Evolutionary conservation across 1,140 invertebrate species (phyloP).

Genomic region (Scaptomyza montana): DNA sequence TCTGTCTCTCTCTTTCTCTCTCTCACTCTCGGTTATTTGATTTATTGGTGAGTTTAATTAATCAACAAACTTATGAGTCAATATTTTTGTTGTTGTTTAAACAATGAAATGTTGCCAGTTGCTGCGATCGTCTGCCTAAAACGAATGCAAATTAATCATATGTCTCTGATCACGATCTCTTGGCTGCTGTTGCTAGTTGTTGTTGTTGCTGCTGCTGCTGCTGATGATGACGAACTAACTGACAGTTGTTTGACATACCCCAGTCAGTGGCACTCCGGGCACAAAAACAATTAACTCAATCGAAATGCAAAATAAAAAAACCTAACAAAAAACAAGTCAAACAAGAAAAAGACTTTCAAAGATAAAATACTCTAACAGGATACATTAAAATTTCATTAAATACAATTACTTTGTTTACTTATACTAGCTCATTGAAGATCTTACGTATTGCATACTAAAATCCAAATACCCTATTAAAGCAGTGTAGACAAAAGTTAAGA

Average conservation of each 20-base stretch:
- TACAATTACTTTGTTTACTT: too few species aligned
- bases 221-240: constrained; percentile 75
- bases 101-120: constrained; percentile 50
- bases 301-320: constrained; percentile 63
- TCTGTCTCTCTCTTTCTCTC: constrained; percentile 22
- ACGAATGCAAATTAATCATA: constrained; percentile 78
- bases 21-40: constrained; percentile 47
- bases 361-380: background rate
- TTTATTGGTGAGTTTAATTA: constrained; percentile 80
- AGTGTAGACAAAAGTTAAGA: constrained; percentile 1
- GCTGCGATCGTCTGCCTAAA: constrained; percentile 41
- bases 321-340: constrained; percentile 2
- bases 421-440: too few species aligned
- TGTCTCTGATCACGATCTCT: constrained; percentile 58
- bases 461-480: too few species aligned
- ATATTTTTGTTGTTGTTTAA: constrained; percentile 66
- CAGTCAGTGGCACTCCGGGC: constrained; percentile 67
- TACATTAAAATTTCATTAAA: background rate
- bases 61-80: constrained; percentile 78
- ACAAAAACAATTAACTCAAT: constrained; percentile 77
- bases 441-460: too few species aligned
- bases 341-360: background rate
- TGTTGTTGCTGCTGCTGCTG: constrained; percentile 34
- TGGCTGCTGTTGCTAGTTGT: constrained; percentile 42
- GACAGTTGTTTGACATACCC: constrained; percentile 81